Evolutionary conservation across 2,113 vertebrate genomes (phyloP).

Genomic region (Tachycineta bicolor): DNA sequence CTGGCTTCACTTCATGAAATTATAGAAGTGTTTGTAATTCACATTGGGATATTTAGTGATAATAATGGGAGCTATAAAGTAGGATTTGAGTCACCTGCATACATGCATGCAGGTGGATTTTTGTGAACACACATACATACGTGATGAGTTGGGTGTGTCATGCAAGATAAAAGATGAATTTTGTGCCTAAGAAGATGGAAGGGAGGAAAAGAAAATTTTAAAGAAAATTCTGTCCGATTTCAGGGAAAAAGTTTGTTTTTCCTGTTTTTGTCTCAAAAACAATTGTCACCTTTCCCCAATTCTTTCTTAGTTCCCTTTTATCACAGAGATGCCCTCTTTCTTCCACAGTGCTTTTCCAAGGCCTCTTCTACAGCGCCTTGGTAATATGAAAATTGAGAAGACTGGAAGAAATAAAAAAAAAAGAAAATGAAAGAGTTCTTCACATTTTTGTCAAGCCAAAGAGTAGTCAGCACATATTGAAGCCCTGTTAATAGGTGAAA

Average conservation of each 20-base stretch:
- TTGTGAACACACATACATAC: accelerated
- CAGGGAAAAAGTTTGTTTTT: background rate
- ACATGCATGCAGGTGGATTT: accelerated
- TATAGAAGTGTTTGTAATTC: background rate
- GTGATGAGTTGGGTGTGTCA: background rate
- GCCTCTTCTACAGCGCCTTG: background rate
- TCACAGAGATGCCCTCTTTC: background rate
- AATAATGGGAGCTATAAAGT: background rate
- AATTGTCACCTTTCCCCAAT: background rate
- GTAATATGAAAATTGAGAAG: background rate
- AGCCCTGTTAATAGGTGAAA: background rate
- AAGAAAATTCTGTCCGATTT: background rate
- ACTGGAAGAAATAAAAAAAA: background rate
- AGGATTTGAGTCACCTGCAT: background rate
- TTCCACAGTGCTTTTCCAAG: accelerated
- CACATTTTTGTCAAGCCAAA: background rate
- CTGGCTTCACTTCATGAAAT: background rate
- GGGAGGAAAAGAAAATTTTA: background rate
- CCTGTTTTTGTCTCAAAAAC: background rate
- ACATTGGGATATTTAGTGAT: background rate
- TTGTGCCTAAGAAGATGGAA: background rate
- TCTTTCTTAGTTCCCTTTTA: background rate
- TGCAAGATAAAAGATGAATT: background rate
- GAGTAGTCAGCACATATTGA: background rate
- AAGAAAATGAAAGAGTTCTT: background rate